A percentile compares a stretch with the other conserved stretches of the same genome.
Conservation (phyloP, 35 echinoderm and acorn worm genomes). For the Strongylocentrotus purpuratus region DNA sequence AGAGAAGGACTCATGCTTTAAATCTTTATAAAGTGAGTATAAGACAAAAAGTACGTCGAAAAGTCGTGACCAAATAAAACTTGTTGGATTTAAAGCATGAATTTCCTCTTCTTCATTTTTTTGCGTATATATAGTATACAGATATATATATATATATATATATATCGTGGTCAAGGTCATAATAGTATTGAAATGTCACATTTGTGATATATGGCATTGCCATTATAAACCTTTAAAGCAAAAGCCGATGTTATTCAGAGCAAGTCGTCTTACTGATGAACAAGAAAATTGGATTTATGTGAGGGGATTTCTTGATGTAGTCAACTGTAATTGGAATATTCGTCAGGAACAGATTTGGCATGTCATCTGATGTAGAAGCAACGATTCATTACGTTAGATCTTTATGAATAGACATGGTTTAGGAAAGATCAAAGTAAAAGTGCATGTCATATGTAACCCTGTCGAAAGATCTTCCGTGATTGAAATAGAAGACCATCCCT, state of each 20-base stretch:
- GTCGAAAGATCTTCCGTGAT: background rate
- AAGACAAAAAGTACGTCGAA: no score
- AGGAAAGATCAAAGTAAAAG: background rate
- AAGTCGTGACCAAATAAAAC: no score
- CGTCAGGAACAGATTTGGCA: background rate
- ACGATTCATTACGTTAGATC: background rate
- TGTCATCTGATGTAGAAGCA: background rate
- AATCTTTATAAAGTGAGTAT: no score
- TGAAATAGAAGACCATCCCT: background rate
- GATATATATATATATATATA: no score
- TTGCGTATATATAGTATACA: no score
- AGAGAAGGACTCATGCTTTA: no score
- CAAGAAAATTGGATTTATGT: background rate
- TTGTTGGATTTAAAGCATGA: no score
- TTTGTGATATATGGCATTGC: background rate
- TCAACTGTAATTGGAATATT: constrained; percentile 19
- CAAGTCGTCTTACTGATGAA: background rate
- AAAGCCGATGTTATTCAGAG: background rate
- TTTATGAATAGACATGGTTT: background rate
- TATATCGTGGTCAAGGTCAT: background rate
- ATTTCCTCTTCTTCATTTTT: no score
- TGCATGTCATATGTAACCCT: background rate
- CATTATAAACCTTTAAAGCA: background rate
- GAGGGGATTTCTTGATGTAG: background rate
- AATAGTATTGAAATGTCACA: background rate